Conservation (phyloP, 2,113 vertebrate species). For the Urocynchramus pylzowi region DNA sequence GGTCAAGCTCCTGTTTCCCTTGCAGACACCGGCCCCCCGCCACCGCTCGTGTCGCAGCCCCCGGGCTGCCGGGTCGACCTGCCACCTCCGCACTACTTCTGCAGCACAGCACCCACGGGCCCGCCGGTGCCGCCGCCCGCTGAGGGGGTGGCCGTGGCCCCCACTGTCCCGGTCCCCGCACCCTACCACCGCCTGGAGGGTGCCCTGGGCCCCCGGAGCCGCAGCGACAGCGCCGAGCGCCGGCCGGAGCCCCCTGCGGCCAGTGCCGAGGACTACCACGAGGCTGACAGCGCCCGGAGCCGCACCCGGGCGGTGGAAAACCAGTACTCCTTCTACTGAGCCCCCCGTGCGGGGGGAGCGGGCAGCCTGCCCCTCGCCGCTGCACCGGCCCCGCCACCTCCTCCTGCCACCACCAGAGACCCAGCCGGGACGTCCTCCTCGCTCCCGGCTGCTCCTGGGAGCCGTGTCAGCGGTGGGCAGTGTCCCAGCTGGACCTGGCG, state of each 20-base stretch:
- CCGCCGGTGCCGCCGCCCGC: slow-evolving; percentile 9
- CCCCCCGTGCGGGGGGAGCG: fast-evolving
- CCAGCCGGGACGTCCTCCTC: fast-evolving
- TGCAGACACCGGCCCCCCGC: slow-evolving; percentile 70
- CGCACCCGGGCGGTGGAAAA: slow-evolving; percentile 91
- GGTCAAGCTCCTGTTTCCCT: background rate
- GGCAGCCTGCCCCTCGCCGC: background rate
- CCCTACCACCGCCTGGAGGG: slow-evolving; percentile 68
- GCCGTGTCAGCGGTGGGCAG: fast-evolving
- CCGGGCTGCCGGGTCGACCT: slow-evolving; percentile 78
- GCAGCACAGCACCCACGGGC: slow-evolving; percentile 69
- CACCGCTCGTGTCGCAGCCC: slow-evolving; percentile 68
- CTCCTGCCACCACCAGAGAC: background rate
- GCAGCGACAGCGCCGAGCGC: slow-evolving; percentile 87
- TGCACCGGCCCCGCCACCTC: background rate
- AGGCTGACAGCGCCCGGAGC: slow-evolving; percentile 80
- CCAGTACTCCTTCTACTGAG: slow-evolving; percentile 97
- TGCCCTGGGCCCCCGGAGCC: slow-evolving; percentile 70
- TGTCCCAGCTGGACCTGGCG: background rate
- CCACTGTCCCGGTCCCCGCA: slow-evolving; percentile 6
- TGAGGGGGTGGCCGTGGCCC: slow-evolving; percentile 52
- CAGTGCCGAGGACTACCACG: slow-evolving; percentile 82
- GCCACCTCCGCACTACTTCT: slow-evolving; percentile 78
- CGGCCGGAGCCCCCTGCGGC: slow-evolving; percentile 79
- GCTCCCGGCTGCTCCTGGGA: background rate